phyloP scores from a whole-genome alignment of 2,797 vertebrate genomes.

The Parauchenoglanis ngamensis region DNA sequence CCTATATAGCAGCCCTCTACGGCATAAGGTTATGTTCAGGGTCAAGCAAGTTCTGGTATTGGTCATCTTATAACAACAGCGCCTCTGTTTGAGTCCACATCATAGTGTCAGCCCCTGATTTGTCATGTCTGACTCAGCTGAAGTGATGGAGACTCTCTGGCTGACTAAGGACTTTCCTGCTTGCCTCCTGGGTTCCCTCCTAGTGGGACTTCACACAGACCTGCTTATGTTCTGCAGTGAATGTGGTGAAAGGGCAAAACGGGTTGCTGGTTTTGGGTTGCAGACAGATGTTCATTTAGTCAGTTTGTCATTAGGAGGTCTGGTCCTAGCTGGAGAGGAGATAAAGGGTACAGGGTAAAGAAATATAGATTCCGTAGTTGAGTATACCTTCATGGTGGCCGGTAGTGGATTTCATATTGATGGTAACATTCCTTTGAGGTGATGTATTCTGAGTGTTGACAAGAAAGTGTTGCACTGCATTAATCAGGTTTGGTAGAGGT shows the following conservation, averaged over 20 bases:
- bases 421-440: not conserved
- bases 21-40: conserved; percentile 48
- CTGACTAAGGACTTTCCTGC: conserved; percentile 32
- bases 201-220: conserved; percentile 21
- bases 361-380: conserved; percentile 14
- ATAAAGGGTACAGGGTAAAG: conserved; percentile 6
- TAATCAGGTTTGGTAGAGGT: not conserved
- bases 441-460: not conserved
- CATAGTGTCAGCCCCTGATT: conserved; percentile 43
- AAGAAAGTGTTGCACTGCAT: not conserved
- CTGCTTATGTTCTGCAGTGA: conserved; percentile 24
- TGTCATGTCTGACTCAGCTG: conserved; percentile 44
- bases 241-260: conserved; percentile 39
- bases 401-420: not conserved
- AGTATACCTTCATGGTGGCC: not conserved
- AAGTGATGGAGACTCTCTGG: conserved; percentile 33
- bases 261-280: conserved; percentile 42
- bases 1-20: conserved; percentile 22
- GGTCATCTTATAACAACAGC: conserved; percentile 56
- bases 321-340: conserved; percentile 1
- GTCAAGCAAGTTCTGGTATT: conserved; percentile 42
- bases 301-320: conserved; percentile 33
- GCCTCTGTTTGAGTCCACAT: conserved; percentile 41
- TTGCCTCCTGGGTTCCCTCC: conserved; percentile 26
- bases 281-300: conserved; percentile 38